A percentile compares a stretch with the other conserved stretches of the same genome.
phyloP scores from a whole-genome alignment of 2,888 invertebrate genomes.

The Volucella zonaria region DNA sequence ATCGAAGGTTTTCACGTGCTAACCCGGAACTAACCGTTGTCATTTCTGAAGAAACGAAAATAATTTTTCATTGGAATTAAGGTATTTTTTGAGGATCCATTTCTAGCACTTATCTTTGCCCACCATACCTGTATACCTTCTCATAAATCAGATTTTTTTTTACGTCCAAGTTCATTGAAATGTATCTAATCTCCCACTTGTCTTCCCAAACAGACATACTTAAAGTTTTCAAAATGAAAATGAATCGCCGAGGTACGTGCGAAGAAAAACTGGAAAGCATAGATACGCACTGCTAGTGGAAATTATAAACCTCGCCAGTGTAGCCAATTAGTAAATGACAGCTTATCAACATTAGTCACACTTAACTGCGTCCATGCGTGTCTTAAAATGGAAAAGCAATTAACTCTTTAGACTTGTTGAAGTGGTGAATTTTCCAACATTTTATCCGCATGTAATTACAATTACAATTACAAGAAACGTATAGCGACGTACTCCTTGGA shows the following conservation, averaged over 20 bases:
- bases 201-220: too few relatives aligned
- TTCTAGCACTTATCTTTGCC: too few relatives aligned
- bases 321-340: constrained; percentile 53
- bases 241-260: constrained; percentile 8
- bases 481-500: background rate
- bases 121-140: too few relatives aligned
- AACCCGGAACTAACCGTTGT: too few relatives aligned
- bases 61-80: too few relatives aligned
- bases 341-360: constrained; percentile 34
- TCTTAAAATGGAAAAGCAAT: constrained; percentile 19
- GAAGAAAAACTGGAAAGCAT: background rate
- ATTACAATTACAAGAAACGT: constrained; percentile 21
- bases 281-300: background rate
- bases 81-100: too few relatives aligned
- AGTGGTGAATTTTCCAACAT: constrained; percentile 6
- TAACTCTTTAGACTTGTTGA: constrained; percentile 24
- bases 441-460: background rate
- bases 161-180: too few relatives aligned
- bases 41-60: too few relatives aligned
- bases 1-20: too few relatives aligned
- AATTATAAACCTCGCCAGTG: constrained; percentile 11
- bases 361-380: constrained; percentile 46
- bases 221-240: background rate
- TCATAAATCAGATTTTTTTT: too few relatives aligned
- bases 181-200: too few relatives aligned